Evolutionary conservation across 2,888 invertebrate species (phyloP), one percentile per base, ranked within the genome.

Genomic region (Drosophila koepferae): DNA sequence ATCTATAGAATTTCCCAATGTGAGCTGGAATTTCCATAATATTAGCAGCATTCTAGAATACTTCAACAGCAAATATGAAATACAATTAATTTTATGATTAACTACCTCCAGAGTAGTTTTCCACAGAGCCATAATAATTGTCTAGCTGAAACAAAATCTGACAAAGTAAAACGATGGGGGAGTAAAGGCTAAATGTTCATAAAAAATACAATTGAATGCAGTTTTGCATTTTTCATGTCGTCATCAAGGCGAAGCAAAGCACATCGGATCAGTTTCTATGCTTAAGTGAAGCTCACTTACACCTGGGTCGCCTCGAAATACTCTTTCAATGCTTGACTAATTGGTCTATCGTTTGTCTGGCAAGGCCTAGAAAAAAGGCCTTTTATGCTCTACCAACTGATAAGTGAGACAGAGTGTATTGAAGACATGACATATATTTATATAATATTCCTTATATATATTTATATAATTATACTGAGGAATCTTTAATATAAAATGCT

Each of bases 191-290:
- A 71, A 53, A 53, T 1, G 7, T 34, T 36, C 14, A 34, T 16
- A 53, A n/a, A 40, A 59, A 59, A 18, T 10, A 38, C 18, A 16
- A 20, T 43, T 18, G 56, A 36, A 58, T 70, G 38, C 14, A 61
- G 18, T n/a, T 51, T 44, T 40, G 44, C 12, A 41, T 44, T 40
- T 5, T 28, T 16, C 58, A 14, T 34, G 43, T 36, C 36, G 59
- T 56, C 85, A 77, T 72, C 77, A 69, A 67, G 77, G 60, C 73
- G 67, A 71, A 49, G 16, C 71, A 55, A 69, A 23, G 10, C 63
- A 23, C 55, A 69, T 61, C 56, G 76, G 60, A 61, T 61, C 56
- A 51, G 44, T 48, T 63, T 38, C 9, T 14, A 40, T 28, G 53
- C 12, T 8, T 0, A 0, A 5, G n/a, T n/a, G n/a, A n/a, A n/a